phyloP scores from a whole-genome alignment of 2,888 invertebrate genomes.

The Crioceris asparagi region DNA sequence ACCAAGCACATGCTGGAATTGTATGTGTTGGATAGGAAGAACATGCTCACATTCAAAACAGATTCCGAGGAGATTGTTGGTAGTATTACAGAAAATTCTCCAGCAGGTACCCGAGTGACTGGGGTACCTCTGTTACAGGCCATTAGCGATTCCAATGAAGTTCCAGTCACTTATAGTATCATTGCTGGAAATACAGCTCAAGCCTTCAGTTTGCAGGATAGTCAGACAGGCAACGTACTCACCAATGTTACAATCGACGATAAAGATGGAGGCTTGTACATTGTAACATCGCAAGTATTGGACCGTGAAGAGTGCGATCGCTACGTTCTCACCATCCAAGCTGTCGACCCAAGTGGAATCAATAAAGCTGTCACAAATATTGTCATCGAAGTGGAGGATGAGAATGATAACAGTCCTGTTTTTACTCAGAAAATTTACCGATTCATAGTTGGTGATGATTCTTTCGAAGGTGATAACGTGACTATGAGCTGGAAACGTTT shows the following conservation, averaged over 20 bases:
- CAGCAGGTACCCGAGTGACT: slow-evolving; percentile 58
- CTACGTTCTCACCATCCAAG: slow-evolving; percentile 69
- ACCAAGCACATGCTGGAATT: slow-evolving; percentile 71
- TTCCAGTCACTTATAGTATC: slow-evolving; percentile 68
- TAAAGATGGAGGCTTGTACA: slow-evolving; percentile 53
- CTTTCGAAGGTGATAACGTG: slow-evolving; percentile 47
- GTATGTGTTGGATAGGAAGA: slow-evolving; percentile 70
- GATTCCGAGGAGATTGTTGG: slow-evolving; percentile 53
- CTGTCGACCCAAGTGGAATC: slow-evolving; percentile 66
- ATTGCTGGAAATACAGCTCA: slow-evolving; percentile 64
- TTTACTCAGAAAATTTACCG: slow-evolving; percentile 70
- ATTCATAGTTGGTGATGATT: slow-evolving; percentile 61
- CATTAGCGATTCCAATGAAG: slow-evolving; percentile 51
- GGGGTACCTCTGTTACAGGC: slow-evolving; percentile 64
- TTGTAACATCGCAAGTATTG: slow-evolving; percentile 64
- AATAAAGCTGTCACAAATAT: slow-evolving; percentile 75
- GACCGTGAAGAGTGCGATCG: slow-evolving; percentile 65
- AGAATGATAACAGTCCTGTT: slow-evolving; percentile 85
- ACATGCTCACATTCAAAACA: slow-evolving; percentile 68
- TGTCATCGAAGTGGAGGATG: slow-evolving; percentile 65
- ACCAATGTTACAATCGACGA: slow-evolving; percentile 42
- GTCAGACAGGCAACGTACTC: slow-evolving; percentile 38
- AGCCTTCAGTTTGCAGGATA: slow-evolving; percentile 62
- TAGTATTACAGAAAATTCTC: slow-evolving; percentile 67
- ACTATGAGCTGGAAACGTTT: slow-evolving; percentile 65